Percentiles rank a stretch among this genome's conserved stretches.
Conservation (phyloP, 1,140 invertebrate species). For the Drosophila pruinosa region DNA sequence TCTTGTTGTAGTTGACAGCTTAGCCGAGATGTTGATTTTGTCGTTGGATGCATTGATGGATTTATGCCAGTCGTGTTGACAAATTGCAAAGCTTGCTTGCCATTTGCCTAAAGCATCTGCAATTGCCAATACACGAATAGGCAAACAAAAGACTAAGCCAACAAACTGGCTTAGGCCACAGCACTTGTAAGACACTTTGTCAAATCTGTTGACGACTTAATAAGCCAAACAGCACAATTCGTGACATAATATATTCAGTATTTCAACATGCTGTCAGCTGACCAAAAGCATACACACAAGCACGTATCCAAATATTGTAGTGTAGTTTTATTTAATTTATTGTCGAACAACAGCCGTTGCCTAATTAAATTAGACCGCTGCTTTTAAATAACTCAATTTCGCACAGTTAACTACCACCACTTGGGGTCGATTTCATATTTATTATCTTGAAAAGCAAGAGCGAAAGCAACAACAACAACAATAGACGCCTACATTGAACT, state of each 20-base stretch:
- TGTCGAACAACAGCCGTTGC: not conserved
- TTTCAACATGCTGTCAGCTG: slow-evolving; percentile 25
- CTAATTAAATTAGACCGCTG: not conserved
- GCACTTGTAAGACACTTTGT: slow-evolving; percentile 47
- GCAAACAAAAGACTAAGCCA: slow-evolving; percentile 47
- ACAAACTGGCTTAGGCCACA: slow-evolving; percentile 13
- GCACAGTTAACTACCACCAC: slow-evolving; percentile 16
- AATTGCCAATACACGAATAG: slow-evolving; percentile 41
- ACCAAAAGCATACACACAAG: not conserved
- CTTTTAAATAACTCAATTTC: slow-evolving; percentile 30
- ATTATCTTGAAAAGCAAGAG: slow-evolving; percentile 61
- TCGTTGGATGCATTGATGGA: slow-evolving; percentile 56
- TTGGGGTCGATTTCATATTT: slow-evolving; percentile 52
- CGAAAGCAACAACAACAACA: slow-evolving; percentile 16
- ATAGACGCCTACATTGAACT: slow-evolving; percentile 26
- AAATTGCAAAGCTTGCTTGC: slow-evolving; percentile 54
- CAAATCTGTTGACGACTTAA: slow-evolving; percentile 46
- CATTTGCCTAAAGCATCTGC: slow-evolving; percentile 58
- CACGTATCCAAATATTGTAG: not conserved
- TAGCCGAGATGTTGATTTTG: slow-evolving; percentile 50
- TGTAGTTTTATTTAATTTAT: slow-evolving; percentile 17
- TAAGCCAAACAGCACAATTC: slow-evolving; percentile 35
- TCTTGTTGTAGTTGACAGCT: slow-evolving; percentile 13
- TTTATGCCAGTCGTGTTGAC: slow-evolving; percentile 71
- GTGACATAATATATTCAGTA: slow-evolving; percentile 27